A percentile compares a stretch with the other conserved stretches of the same genome.
Evolutionary conservation across 2,113 vertebrate genomes (phyloP).

Genomic region (Pandion haliaetus): DNA sequence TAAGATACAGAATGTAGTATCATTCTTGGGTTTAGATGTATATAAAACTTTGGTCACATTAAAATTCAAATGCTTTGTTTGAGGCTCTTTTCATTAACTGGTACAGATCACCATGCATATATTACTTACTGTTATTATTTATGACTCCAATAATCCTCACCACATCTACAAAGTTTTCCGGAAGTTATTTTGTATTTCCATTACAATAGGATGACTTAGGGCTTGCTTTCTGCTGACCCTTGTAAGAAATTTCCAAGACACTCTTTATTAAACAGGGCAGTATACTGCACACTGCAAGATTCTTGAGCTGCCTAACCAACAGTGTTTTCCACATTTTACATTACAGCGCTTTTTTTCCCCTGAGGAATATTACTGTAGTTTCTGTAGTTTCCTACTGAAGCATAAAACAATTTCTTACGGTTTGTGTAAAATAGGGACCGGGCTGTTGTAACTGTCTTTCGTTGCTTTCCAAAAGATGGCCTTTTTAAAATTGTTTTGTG

Average conservation of each 20-base stretch:
- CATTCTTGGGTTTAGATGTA: background rate
- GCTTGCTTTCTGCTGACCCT: slow-evolving; percentile 53
- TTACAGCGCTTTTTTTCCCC: background rate
- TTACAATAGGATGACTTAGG: slow-evolving; percentile 24
- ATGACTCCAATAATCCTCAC: background rate
- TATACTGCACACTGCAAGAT: background rate
- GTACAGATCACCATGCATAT: background rate
- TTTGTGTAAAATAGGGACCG: background rate
- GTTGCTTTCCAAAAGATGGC: background rate
- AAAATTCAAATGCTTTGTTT: slow-evolving; percentile 23
- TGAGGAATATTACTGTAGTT: background rate
- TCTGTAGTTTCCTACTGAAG: background rate
- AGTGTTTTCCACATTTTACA: background rate
- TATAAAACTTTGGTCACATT: background rate
- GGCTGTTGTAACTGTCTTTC: background rate
- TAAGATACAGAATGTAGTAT: background rate
- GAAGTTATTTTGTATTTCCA: slow-evolving; percentile 19
- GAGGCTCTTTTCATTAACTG: slow-evolving; percentile 35
- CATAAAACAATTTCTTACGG: background rate
- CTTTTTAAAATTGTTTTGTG: background rate
- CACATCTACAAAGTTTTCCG: background rate
- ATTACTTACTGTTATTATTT: slow-evolving; percentile 14
- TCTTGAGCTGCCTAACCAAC: background rate
- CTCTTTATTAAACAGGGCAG: slow-evolving; percentile 3
- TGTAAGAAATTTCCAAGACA: background rate